Base-by-base conservation (phyloP, 2,797 vertebrate genomes). In the Lutjanus campechanus region DNA sequence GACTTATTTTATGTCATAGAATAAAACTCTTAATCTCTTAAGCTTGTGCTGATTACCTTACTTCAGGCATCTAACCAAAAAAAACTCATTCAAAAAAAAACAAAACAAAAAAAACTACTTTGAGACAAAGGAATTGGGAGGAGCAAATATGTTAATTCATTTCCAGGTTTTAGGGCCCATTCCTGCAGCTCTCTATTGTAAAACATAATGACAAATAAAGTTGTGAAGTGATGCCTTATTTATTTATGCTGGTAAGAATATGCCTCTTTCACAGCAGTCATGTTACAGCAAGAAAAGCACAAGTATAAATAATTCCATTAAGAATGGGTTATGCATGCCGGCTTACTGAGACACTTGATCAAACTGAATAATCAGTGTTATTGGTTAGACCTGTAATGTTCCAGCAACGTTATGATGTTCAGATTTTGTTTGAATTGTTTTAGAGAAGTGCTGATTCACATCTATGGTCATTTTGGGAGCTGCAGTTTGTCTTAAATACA, bases 151-250 rank as follows among this genome's bases (percentile, higher is more conserved):
- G 25, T 25, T 25, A 25, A 25, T 3, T 25, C 25, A 25, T 25
- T 25, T 25, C 25, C 25, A 25, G 3, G 25, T 25, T 25, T 25
- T 25, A 25, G 25, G 25, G 3, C 25, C 25, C 25, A 3, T 25
- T 25, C 25, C 3, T 25, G 1, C 25, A 3, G 25, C 1, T 25
- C 25, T 36, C 22, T 19, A 36, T 36, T 63, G 56, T 43, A 73
- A 60, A 16, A 43, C 5, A 9, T n/a, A 72, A 12, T 36, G 51
- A 59, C 43, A 79, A 60, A 41, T 43, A 60, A 60, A 59, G 11
- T 36, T 17, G 17, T n/a, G 54, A 59, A 7, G 41, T 46, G 12
- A 46, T 46, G 44, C 44, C 5, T 46, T 46, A 12, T 46, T 51
- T 17, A 51, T 10, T 51, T 9, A 53, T 53, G 3, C 10, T 0